These are phyloP conservation scores for Morus bassanus DNA, from an alignment of 2,797 vertebrate genomes.

Conservation along the genomic window DNA sequence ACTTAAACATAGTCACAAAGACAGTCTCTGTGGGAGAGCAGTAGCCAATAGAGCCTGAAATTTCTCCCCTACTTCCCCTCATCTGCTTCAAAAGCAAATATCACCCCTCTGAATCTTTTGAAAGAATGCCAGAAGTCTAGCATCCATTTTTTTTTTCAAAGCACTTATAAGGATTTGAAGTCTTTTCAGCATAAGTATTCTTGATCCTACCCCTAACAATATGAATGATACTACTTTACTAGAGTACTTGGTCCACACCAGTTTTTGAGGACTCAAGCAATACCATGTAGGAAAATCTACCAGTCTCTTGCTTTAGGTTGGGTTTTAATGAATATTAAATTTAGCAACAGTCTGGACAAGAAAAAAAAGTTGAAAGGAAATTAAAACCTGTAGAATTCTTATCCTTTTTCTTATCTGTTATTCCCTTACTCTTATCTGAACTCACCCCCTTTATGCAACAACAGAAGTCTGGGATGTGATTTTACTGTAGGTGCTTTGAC, in stretches of 20 bases:
- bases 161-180: background rate
- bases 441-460: slow-evolving; percentile 18
- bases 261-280: slow-evolving; percentile 41
- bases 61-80: background rate
- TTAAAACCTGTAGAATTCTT: slow-evolving; percentile 72
- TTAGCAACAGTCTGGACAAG: slow-evolving; percentile 42
- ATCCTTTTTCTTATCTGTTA: slow-evolving; percentile 61
- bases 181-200: background rate
- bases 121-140: background rate
- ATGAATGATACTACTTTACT: background rate
- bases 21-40: background rate
- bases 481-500: slow-evolving; percentile 1
- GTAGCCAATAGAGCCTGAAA: background rate
- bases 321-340: slow-evolving; percentile 62
- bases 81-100: background rate
- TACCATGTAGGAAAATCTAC: background rate
- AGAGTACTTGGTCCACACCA: background rate
- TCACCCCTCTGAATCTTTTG: background rate
- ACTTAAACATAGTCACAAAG: background rate
- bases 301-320: background rate
- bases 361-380: slow-evolving; percentile 65
- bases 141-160: background rate
- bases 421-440: slow-evolving; percentile 57
- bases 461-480: slow-evolving; percentile 5
- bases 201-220: background rate